Percentiles rank a stretch among this genome's conserved stretches.
Conservation (phyloP, 2,888 invertebrate species). For the Criorhina ranunculi region DNA sequence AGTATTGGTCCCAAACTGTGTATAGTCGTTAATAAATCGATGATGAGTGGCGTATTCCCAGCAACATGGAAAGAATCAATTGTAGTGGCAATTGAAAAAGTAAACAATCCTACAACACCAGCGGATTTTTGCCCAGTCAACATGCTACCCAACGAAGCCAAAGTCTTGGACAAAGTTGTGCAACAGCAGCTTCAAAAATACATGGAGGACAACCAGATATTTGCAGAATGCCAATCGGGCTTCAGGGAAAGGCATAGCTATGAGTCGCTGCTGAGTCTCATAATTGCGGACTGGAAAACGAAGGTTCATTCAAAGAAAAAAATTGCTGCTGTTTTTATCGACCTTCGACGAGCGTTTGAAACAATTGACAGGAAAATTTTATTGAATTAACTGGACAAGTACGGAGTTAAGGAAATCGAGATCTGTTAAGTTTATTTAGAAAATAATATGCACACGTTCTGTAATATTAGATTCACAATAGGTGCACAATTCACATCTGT, state of each 20-base stretch:
- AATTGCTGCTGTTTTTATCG: slow-evolving; percentile 1
- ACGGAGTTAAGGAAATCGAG: slow-evolving; percentile 1
- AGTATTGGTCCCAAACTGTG: no score
- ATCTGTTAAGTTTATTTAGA: no score
- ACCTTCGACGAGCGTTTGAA: slow-evolving; percentile 18
- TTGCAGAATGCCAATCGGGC: slow-evolving; percentile 1
- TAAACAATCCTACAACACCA: not conserved
- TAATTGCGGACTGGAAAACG: slow-evolving; percentile 12
- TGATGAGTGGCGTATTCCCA: no score
- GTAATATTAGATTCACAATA: no score
- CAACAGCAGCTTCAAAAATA: slow-evolving; percentile 9
- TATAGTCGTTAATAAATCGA: no score
- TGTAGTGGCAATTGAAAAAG: slow-evolving; percentile 11
- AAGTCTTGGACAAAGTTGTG: slow-evolving; percentile 7
- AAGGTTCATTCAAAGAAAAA: not conserved
- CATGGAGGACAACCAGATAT: not conserved
- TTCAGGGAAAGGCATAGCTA: slow-evolving; percentile 1
- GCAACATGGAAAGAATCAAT: not conserved
- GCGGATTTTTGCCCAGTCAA: slow-evolving; percentile 5
- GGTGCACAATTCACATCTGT: no score
- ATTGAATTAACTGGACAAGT: slow-evolving; percentile 5
- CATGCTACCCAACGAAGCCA: slow-evolving; percentile 5
- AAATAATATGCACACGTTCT: no score
- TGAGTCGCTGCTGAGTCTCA: not conserved
- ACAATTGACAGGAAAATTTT: slow-evolving; percentile 24